Evolutionary conservation across 2,888 invertebrate genomes (phyloP).

Genomic region (Tenthredo notha): DNA sequence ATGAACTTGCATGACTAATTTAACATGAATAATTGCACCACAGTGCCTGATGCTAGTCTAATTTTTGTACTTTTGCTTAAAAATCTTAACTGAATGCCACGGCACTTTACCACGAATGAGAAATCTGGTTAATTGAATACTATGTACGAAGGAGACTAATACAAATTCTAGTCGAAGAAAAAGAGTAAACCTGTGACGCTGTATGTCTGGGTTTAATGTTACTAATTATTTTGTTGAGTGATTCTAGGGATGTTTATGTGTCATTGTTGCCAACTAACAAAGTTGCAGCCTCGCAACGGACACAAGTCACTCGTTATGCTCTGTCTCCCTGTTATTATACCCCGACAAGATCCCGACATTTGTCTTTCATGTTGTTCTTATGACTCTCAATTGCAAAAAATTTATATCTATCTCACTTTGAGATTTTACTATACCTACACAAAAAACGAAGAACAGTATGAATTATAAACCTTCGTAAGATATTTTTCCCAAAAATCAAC

Average conservation of each 20-base stretch:
- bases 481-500: not conserved
- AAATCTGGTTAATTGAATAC: slow-evolving; percentile 12
- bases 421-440: not conserved
- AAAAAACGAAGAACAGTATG: not conserved
- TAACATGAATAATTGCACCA: slow-evolving; percentile 29
- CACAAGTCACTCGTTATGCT: slow-evolving; percentile 75
- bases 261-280: slow-evolving; percentile 77
- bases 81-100: slow-evolving; percentile 52
- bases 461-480: not conserved
- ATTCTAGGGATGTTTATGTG: slow-evolving; percentile 76
- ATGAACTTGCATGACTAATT: not conserved
- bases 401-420: not conserved
- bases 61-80: slow-evolving; percentile 46
- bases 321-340: slow-evolving; percentile 68
- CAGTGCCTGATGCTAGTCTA: slow-evolving; percentile 53
- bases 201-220: slow-evolving; percentile 70
- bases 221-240: slow-evolving; percentile 77
- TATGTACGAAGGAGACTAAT: not conserved
- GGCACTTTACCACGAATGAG: slow-evolving; percentile 37
- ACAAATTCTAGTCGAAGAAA: slow-evolving; percentile 18
- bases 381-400: not conserved
- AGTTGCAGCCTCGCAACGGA: slow-evolving; percentile 75
- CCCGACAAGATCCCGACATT: not conserved
- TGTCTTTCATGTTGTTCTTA: slow-evolving; percentile 4
- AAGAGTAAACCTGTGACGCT: slow-evolving; percentile 57